Conservation (phyloP, 2,888 invertebrate species). For the Lepidocyrtinus sp. region DNA sequence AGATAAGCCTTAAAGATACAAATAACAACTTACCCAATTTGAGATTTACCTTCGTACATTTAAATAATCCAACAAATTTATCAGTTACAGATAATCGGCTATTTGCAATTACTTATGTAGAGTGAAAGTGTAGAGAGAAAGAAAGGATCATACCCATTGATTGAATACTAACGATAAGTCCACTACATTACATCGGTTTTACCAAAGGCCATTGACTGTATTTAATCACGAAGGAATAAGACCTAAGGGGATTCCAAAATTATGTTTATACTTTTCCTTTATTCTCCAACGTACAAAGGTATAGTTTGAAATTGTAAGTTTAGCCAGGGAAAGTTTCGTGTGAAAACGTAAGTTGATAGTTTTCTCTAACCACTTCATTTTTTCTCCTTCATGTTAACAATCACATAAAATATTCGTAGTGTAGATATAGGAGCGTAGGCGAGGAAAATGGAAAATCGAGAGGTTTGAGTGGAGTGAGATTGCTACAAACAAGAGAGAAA, state of each 20-base stretch:
- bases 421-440: slow-evolving; percentile 24
- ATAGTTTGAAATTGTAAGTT: slow-evolving; percentile 2
- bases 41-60: too few relatives aligned
- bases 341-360: slow-evolving; percentile 32
- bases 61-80: too few relatives aligned
- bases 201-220: neutral
- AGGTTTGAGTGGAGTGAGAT: slow-evolving; percentile 34
- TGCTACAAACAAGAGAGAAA: slow-evolving; percentile 28
- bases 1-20: too few relatives aligned
- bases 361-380: slow-evolving; percentile 3
- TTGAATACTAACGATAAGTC: too few relatives aligned
- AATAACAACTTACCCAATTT: too few relatives aligned
- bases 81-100: too few relatives aligned
- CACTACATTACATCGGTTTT: too few relatives aligned
- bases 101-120: too few relatives aligned
- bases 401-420: slow-evolving; percentile 13
- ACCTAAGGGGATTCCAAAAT: neutral
- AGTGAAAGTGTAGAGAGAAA: too few relatives aligned
- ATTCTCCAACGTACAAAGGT: neutral
- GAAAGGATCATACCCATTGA: too few relatives aligned
- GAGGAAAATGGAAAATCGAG: slow-evolving; percentile 43
- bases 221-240: neutral
- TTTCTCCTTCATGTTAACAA: neutral
- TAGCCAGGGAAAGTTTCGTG: slow-evolving; percentile 36
- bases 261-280: neutral